Evolutionary conservation across 1,140 invertebrate species (phyloP), one percentile per base, ranked within the genome.

Genomic region (Campoletis sonorensis): DNA sequence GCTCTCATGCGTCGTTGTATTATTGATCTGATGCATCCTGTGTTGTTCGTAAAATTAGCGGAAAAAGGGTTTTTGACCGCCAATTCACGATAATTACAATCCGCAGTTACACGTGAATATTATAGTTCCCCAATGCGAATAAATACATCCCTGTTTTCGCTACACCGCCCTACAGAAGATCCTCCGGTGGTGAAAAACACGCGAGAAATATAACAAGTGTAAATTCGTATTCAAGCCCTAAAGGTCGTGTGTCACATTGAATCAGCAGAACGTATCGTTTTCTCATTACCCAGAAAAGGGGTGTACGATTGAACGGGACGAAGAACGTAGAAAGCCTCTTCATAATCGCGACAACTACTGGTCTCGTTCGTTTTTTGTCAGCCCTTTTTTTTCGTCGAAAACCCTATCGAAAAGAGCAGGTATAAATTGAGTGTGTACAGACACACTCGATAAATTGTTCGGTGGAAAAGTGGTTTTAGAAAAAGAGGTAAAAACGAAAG

Each of bases 191-290:
- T 45, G 37, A 45, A 40, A 26, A 45, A 23, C 70, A 49, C 70
- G 37, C 70, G 15, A 72, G 21, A 40, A 37, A 72, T 49, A 3
- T 11, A 40, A 23, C 21, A 72, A 72, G 70, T 72, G 70, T 72
- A 72, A 72, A 72, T 72, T 70, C 16, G 30, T 26, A 26, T 16
- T 49, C n/a, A 27, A 40, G 75, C 80, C 80, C 87, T 87, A 87
- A 86, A 87, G 67, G 78, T 79, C 79, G 81, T 72, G 82, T 87
- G 73, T 87, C 83, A 79, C 80, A 85, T 84, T 82, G 84, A 85
- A 82, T 73, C 84, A 23, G 76, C 84, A 85, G 82, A 80, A 87
- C 86, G 84, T 87, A 87, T 88, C 85, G 84, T 82, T 88, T 88
- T 88, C 81, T 83, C 85, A 88, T 88, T 87, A 86, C 82, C 54